A percentile compares a stretch with the other conserved stretches of the same genome.
Evolutionary conservation across 2,797 vertebrate genomes (phyloP).

Genomic region (Pantherophis vulpinus): DNA sequence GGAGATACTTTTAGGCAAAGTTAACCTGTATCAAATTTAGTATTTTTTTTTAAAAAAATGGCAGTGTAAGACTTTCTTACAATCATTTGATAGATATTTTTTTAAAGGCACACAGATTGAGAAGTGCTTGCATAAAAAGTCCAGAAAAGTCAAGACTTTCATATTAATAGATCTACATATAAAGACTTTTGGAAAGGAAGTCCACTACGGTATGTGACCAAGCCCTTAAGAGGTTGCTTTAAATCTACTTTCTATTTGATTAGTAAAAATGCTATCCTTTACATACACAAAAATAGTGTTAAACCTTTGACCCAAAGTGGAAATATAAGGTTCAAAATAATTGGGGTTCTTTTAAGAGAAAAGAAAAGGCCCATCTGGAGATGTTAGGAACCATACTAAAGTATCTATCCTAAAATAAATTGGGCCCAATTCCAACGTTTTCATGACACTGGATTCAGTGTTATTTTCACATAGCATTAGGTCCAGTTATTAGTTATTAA

Average conservation of each 20-base stretch:
- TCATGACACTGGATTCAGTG: slow-evolving; percentile 50
- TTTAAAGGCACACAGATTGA: slow-evolving; percentile 66
- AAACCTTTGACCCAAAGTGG: slow-evolving; percentile 62
- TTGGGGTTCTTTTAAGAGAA: slow-evolving; percentile 47
- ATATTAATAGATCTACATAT: slow-evolving; percentile 52
- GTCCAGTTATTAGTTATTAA: slow-evolving; percentile 40
- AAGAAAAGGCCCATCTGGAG: not conserved
- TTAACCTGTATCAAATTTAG: slow-evolving; percentile 49
- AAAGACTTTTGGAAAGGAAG: slow-evolving; percentile 54
- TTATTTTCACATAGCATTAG: slow-evolving; percentile 44
- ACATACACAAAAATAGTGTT: slow-evolving; percentile 49
- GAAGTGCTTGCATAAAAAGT: slow-evolving; percentile 49
- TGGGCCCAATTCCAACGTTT: not conserved
- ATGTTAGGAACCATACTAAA: slow-evolving; percentile 3
- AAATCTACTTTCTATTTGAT: slow-evolving; percentile 56
- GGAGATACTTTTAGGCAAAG: slow-evolving; percentile 44
- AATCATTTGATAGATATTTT: slow-evolving; percentile 61
- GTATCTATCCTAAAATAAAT: not conserved
- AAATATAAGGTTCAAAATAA: slow-evolving; percentile 40
- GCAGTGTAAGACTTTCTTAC: slow-evolving; percentile 63
- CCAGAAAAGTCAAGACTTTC: slow-evolving; percentile 46
- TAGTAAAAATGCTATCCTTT: slow-evolving; percentile 46
- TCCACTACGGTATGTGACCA: slow-evolving; percentile 54
- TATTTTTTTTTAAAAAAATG: slow-evolving; percentile 24
- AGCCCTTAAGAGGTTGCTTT: slow-evolving; percentile 58